Evolutionary conservation across 2,113 vertebrate species (phyloP), one percentile per base, ranked within the genome.

Genomic region (Rattus rattus): DNA sequence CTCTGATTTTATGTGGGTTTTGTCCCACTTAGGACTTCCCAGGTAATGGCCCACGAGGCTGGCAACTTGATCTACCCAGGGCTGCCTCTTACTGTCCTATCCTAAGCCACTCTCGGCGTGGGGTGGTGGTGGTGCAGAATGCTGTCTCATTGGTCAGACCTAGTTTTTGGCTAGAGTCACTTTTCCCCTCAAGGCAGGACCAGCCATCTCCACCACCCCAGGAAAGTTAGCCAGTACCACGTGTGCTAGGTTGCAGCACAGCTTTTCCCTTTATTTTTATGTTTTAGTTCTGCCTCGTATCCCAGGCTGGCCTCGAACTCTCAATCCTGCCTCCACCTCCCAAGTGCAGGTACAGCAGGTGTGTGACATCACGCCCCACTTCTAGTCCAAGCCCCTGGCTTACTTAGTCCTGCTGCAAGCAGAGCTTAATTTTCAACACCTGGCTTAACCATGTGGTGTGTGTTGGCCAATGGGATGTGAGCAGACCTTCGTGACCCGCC

Each of bases 171-270:
- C 52, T 3, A 65, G 80, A 33, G 12, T 52, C 16, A 1, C 84
- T 54, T 49, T 79, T 24, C 28, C 77, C 10, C 2, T 20, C 80
- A 59, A 72, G 3, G 5, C 33, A 24, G 54, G 63, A 54, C 43
- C 16, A 36, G 13, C 24, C 54, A 2, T 7, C 4, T 17, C 19
- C 54, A 93, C 8, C 26, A 91, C 7, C 20, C 2, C 43, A 54
- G 81, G 43, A 36, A 20, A 43, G n/a, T 0, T 19, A n/a, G 36
- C 2, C 13, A 8, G 26, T 22, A 56, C 7, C 5, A 26, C 5
- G 1, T 33, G 13, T 0, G 20, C 30, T 47, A 14, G 43, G 43
- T 30, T 0, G 6, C 3, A 2, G 19, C 49, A 8, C 4, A 14
- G 4, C 56, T 52, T 13, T 17, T 39, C 2, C 8, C 39, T 28